These are phyloP conservation scores for Alentia gelatinosa DNA, from an alignment of 2,888 invertebrate genomes.

Conservation along the genomic window DNA sequence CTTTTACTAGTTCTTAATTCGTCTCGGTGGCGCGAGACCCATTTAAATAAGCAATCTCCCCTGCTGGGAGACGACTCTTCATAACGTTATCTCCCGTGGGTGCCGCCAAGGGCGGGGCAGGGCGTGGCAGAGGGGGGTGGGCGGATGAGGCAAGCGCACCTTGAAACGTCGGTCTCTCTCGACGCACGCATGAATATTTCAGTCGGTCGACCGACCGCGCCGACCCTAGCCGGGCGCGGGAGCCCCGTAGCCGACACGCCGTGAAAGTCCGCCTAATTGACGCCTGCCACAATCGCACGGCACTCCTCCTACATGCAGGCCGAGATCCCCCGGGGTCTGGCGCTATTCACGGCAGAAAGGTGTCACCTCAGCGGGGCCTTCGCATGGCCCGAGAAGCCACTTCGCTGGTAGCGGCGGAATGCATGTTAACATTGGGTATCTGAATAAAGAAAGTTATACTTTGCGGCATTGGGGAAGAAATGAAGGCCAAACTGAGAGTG, in stretches of 20 bases:
- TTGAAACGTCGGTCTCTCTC: neutral
- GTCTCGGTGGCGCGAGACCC: neutral
- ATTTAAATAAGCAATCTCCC: neutral
- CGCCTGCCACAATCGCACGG: neutral
- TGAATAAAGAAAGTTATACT: no score
- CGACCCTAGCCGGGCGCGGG: neutral
- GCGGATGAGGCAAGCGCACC: neutral
- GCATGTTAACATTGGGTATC: no score
- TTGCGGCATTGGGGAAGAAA: no score
- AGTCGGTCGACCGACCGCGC: neutral
- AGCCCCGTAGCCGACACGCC: neutral
- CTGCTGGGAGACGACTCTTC: neutral
- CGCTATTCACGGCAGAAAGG: neutral
- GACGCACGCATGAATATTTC: neutral
- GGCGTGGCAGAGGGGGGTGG: neutral
- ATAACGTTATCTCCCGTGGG: neutral
- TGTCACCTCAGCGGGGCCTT: no score
- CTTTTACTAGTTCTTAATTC: neutral
- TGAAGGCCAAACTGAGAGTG: no score
- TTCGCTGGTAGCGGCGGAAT: no score
- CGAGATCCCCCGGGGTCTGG: neutral
- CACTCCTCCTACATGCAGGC: neutral
- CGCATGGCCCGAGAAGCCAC: no score
- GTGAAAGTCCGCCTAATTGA: neutral
- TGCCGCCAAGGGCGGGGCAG: neutral